These are phyloP conservation scores for Portunus trituberculatus DNA, from an alignment of 1,140 invertebrate species.

Conservation along the genomic window DNA sequence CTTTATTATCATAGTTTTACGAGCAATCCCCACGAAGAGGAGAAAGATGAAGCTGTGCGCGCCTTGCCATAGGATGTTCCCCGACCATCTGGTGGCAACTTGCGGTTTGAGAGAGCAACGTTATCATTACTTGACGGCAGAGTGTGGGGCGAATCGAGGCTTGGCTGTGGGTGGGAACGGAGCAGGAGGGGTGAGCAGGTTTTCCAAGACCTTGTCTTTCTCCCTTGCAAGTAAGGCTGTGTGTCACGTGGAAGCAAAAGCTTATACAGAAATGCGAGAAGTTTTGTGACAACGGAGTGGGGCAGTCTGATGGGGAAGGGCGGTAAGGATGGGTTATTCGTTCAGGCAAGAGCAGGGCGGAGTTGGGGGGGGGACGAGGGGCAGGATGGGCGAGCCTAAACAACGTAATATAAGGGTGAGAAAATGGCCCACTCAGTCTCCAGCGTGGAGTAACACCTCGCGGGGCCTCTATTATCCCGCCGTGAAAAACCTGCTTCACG, in stretches of 20 bases:
- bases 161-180: not conserved
- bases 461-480: not conserved
- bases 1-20: not conserved
- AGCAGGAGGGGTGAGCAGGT: not conserved
- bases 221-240: not conserved
- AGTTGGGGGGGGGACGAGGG: no score
- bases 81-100: not conserved
- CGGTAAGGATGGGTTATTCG: not conserved
- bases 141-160: not conserved
- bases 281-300: not conserved
- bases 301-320: not conserved
- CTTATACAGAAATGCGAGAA: not conserved
- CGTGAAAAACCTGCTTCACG: not conserved
- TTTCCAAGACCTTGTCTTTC: not conserved
- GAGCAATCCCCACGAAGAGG: not conserved
- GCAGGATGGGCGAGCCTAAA: not conserved
- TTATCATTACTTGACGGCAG: not conserved
- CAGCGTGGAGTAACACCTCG: not conserved
- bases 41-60: not conserved
- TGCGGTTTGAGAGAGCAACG: not conserved
- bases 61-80: not conserved
- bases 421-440: not conserved
- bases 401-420: not conserved
- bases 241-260: not conserved
- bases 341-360: not conserved